phyloP scores from a whole-genome alignment of 2,113 vertebrate genomes.

The Choloepus hoffmanni region DNA sequence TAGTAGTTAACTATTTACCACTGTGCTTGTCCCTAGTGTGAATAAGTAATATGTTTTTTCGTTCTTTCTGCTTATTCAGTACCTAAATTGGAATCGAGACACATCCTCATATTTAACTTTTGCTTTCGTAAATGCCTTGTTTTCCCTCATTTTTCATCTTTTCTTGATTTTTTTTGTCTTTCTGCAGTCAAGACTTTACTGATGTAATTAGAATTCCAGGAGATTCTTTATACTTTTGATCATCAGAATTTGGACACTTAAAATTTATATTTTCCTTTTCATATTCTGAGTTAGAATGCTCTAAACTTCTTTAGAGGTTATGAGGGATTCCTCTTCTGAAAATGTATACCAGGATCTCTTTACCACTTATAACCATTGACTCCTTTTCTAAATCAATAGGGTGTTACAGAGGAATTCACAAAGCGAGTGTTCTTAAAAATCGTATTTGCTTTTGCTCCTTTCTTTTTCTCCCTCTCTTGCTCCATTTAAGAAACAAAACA shows the following conservation, averaged over 20 bases:
- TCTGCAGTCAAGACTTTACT: not conserved
- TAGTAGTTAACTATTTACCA: not conserved
- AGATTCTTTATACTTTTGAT: not conserved
- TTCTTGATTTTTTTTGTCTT: not conserved
- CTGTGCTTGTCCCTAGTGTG: not conserved
- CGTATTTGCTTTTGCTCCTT: not conserved
- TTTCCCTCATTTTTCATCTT: not conserved
- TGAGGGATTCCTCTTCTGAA: not conserved
- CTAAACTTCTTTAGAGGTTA: not conserved
- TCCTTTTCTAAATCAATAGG: not conserved
- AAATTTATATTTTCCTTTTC: not conserved
- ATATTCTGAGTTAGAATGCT: conserved; percentile 8
- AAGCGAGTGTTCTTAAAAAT: not conserved
- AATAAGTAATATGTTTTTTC: not conserved
- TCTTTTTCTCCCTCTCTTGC: not conserved
- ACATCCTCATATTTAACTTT: not conserved
- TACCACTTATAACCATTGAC: not conserved
- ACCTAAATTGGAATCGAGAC: not conserved
- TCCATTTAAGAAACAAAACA: not conserved
- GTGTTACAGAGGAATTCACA: not conserved
- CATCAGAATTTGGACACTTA: not conserved
- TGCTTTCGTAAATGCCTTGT: not conserved
- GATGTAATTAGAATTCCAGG: not conserved
- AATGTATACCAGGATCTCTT: not conserved
- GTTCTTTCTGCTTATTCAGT: not conserved